Evolutionary conservation across 2,888 invertebrate genomes (phyloP), one percentile per base, ranked within the genome.

Genomic region (Sesia apiformis): DNA sequence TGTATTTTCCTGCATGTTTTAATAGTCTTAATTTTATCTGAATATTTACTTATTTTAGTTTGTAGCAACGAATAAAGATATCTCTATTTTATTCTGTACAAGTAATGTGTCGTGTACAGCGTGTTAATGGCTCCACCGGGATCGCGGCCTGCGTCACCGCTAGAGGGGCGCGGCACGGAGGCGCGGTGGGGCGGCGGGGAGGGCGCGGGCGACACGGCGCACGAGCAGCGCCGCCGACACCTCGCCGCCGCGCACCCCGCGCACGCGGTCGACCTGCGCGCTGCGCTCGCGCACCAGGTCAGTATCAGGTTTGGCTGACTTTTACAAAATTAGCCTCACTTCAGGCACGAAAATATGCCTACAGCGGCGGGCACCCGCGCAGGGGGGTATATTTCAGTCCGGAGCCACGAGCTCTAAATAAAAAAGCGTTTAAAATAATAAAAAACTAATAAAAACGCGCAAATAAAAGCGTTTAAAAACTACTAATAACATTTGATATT

Each of bases 211-310:
- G 70, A 67, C 66, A 56, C 75, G n/a, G 74, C 82, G 62, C 96
- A 96, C 78, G 95, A 95, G 69, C 91, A 91, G 72, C 90, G 97
- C 41, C 91, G 93, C 53, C 93, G 93, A 67, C 90, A 92, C 70
- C 89, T 95, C 42, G 91, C 93, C 53, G 88, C 92, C 52, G 86
- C 91, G 54, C 97, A 98, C 85, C 96, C 96, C 41, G 94, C 97
- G 38, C 94, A 95, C 73, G 93, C 92, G 54, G 92, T 96, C 50
- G 94, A 94, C 57, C 87, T 97, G 53, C 91, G 93, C 61, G 93
- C 93, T 63, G 94, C 93, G 67, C 87, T 94, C 50, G 93, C 93
- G 67, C 92, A 91, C 66, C 95, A 95, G 90, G 93, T 94, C 75
- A 8, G 5, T 4, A 4, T 50, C 49, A 6, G 5, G 5, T 3